These are phyloP conservation scores for Henricia sp. DNA, from an alignment of 53 echinoderm and acorn worm species.

Conservation along the genomic window DNA sequence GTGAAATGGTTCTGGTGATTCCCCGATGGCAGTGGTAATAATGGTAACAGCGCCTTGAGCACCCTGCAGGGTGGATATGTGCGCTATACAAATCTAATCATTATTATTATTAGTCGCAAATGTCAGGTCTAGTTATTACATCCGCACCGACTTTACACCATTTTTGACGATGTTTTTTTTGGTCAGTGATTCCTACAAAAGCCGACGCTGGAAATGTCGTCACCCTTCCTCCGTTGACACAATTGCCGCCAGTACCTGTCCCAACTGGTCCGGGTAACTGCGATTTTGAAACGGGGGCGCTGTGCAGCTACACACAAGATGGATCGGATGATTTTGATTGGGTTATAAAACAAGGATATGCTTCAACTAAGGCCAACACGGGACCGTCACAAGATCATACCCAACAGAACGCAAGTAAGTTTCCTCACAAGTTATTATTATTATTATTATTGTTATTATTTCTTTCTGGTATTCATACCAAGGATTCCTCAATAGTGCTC, in stretches of 20 bases:
- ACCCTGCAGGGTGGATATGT: too few species aligned
- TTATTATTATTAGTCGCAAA: too few species aligned
- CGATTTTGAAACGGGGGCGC: conserved; percentile 76
- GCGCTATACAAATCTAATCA: too few species aligned
- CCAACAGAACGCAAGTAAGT: conserved; percentile 60
- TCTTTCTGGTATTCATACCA: too few species aligned
- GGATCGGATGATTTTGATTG: conserved; percentile 65
- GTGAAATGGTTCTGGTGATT: too few species aligned
- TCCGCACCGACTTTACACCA: background rate
- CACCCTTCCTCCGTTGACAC: conserved; percentile 48
- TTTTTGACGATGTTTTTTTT: background rate
- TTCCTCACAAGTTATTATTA: too few species aligned
- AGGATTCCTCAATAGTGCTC: too few species aligned
- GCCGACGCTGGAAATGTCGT: conserved; percentile 49
- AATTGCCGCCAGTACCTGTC: conserved; percentile 49
- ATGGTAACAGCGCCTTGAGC: too few species aligned
- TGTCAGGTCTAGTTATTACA: too few species aligned
- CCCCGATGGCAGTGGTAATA: too few species aligned
- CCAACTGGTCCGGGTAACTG: conserved; percentile 79
- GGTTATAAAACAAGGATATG: conserved; percentile 50
- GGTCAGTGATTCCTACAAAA: conserved; percentile 1
- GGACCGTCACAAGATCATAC: conserved; percentile 54
- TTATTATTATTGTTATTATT: too few species aligned
- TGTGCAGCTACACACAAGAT: conserved; percentile 73
- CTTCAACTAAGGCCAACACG: conserved; percentile 13